phyloP scores from a whole-genome alignment of 2,888 invertebrate genomes.

The Baronia brevicornis region DNA sequence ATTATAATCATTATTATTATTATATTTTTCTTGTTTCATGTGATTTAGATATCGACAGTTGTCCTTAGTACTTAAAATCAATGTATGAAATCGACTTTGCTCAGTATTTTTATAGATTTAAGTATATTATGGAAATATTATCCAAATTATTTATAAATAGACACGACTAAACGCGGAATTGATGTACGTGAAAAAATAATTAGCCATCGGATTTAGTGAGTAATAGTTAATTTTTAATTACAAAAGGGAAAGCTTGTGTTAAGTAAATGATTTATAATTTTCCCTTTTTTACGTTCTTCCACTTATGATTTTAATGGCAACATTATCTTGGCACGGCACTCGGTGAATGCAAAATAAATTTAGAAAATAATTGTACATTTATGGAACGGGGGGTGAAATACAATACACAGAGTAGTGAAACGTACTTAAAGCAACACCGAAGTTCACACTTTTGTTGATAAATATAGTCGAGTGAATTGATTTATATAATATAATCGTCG shows the following conservation, averaged over 20 bases:
- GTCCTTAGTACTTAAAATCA: slow-evolving; percentile 43
- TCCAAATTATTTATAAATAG: slow-evolving; percentile 56
- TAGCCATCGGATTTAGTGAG: slow-evolving; percentile 46
- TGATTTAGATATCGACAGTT: slow-evolving; percentile 40
- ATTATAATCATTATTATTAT: slow-evolving; percentile 43
- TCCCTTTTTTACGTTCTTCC: slow-evolving; percentile 44
- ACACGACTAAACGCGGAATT: slow-evolving; percentile 40
- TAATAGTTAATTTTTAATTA: slow-evolving; percentile 35
- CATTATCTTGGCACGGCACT: slow-evolving; percentile 14
- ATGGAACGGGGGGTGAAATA: slow-evolving; percentile 23
- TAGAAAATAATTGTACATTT: slow-evolving; percentile 37
- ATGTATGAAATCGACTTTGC: slow-evolving; percentile 64
- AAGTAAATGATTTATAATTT: slow-evolving; percentile 19
- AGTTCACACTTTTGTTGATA: slow-evolving; percentile 42
- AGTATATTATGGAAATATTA: slow-evolving; percentile 54
- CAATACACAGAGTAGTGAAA: slow-evolving; percentile 8
- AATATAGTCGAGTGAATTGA: slow-evolving; percentile 38
- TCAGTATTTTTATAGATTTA: slow-evolving; percentile 73
- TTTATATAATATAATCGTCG: slow-evolving; percentile 31
- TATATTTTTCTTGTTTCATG: slow-evolving; percentile 46
- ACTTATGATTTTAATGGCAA: slow-evolving; percentile 21
- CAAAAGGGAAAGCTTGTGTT: slow-evolving; percentile 24
- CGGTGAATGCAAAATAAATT: slow-evolving; percentile 28
- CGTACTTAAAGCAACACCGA: slow-evolving; percentile 15
- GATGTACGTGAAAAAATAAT: slow-evolving; percentile 33